Percentiles rank a stretch among this genome's conserved stretches.
Conservation (phyloP, 2,797 vertebrate species). For the Morelia viridis region DNA sequence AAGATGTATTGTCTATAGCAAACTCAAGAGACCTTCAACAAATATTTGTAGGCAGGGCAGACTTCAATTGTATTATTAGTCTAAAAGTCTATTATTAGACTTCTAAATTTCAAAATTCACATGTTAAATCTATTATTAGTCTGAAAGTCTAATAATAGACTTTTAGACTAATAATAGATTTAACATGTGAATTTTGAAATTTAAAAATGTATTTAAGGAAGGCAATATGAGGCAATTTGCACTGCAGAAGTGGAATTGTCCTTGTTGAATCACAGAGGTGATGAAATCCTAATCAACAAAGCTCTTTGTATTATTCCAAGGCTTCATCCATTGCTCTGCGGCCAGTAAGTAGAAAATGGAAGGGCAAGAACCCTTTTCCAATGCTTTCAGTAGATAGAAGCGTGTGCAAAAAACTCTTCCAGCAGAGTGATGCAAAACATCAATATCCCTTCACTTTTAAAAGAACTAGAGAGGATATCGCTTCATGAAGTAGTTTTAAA, state of each 20-base stretch:
- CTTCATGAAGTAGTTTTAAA: no score
- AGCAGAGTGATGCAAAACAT: no score
- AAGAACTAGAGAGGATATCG: no score
- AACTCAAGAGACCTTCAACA: no score
- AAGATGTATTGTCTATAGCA: no score
- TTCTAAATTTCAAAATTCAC: no score
- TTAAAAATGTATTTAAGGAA: background rate
- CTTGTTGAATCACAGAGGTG: background rate
- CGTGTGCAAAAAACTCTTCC: background rate
- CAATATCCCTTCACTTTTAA: no score
- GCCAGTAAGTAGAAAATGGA: background rate
- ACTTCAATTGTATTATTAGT: no score
- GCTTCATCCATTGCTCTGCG: background rate
- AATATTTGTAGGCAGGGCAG: no score
- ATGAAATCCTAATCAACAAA: background rate
- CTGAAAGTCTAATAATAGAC: background rate
- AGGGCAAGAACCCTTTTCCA: background rate
- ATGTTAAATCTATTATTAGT: no score
- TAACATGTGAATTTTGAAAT: conserved; percentile 2
- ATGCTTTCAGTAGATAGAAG: background rate
- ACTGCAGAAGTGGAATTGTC: background rate
- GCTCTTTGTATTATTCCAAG: background rate
- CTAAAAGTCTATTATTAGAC: background rate
- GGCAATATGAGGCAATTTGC: background rate
- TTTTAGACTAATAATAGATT: background rate